Evolutionary conservation across 2,113 vertebrate genomes (phyloP).

Genomic region (Rhabdornis inornatus): DNA sequence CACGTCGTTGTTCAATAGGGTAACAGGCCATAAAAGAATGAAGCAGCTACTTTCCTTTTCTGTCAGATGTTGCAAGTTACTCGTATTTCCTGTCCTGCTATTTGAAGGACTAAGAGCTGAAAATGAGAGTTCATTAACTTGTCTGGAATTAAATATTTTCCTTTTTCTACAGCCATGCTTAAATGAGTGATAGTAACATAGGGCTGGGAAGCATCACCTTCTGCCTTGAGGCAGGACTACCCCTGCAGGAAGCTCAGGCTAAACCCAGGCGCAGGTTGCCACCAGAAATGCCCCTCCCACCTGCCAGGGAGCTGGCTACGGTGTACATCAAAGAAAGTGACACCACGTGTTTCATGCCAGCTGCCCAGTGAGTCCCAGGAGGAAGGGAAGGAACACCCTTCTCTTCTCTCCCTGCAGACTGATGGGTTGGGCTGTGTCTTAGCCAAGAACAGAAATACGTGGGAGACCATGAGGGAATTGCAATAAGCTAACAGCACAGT

Average conservation of each 20-base stretch:
- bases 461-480: not conserved
- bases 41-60: conserved; percentile 46
- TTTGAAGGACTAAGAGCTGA: conserved; percentile 15
- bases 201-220: not conserved
- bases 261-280: not conserved
- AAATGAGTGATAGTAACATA: not conserved
- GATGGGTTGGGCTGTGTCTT: not conserved
- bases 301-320: not conserved
- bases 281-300: not conserved
- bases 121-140: conserved; percentile 17
- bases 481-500: not conserved
- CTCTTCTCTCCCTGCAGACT: not conserved
- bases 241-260: not conserved
- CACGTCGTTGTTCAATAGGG: not conserved
- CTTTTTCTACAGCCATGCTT: not conserved
- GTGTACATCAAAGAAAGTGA: not conserved
- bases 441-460: not conserved
- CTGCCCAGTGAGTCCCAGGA: not conserved
- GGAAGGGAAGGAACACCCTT: not conserved
- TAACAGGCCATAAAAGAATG: conserved; percentile 31
- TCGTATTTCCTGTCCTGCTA: conserved; percentile 37
- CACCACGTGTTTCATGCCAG: fast-evolving
- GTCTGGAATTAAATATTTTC: conserved; percentile 1
- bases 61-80: conserved; percentile 24
- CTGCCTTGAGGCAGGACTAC: not conserved